phyloP scores from a whole-genome alignment of 2,888 invertebrate species.

The Agriopis aurantiaria region DNA sequence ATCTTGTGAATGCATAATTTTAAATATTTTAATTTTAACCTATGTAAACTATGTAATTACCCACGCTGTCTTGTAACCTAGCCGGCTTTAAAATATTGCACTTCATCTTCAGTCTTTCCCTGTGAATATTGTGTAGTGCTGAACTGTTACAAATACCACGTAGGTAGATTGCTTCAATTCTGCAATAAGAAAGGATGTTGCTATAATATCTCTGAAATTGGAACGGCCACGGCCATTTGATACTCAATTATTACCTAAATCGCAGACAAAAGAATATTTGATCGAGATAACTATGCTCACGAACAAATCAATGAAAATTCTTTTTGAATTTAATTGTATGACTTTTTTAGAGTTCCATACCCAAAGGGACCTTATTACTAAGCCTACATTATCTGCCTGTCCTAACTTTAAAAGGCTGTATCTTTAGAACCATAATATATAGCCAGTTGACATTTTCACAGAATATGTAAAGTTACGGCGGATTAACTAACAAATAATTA shows the following conservation, averaged over 20 bases:
- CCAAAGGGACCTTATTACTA: background rate
- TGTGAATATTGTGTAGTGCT: background rate
- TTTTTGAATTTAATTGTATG: background rate
- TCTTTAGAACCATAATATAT: no score
- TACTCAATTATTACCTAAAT: slow-evolving; percentile 21
- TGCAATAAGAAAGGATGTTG: slow-evolving; percentile 25
- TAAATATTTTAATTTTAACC: no score
- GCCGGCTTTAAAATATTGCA: no score
- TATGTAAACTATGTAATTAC: no score
- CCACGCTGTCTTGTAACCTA: no score
- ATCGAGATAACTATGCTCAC: slow-evolving; percentile 11
- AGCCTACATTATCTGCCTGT: background rate
- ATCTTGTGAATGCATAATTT: no score
- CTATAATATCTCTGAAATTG: slow-evolving; percentile 19
- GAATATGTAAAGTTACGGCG: no score
- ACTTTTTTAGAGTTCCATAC: background rate
- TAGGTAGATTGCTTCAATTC: slow-evolving; percentile 1
- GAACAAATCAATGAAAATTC: slow-evolving; percentile 16
- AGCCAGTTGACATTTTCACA: no score
- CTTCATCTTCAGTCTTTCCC: no score
- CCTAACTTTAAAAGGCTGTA: no score
- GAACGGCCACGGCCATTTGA: slow-evolving; percentile 14
- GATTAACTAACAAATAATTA: no score
- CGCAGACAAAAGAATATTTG: slow-evolving; percentile 25
- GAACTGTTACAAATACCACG: slow-evolving; percentile 3